Base-by-base conservation (phyloP, 2,113 vertebrate genomes). In the Ramphastos sulfuratus region DNA sequence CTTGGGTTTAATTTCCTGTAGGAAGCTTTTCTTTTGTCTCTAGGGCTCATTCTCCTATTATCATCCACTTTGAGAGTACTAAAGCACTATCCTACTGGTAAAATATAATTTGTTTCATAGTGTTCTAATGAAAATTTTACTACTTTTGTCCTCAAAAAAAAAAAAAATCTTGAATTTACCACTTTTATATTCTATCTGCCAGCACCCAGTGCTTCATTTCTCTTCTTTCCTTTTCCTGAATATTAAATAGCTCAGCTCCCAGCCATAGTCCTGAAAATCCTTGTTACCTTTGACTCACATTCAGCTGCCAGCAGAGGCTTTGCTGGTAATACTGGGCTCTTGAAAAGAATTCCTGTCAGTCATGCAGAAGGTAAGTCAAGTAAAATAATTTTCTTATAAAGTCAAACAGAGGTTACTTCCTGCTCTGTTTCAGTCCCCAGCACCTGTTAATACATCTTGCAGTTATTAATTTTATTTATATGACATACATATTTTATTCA, bases 1-100 rank as follows among this genome's bases (percentile, higher is more conserved):
- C 94, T 91, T 81, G 77, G 86, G 42, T 91, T 97, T 97, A 96
- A 97, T 97, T 97, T 97, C 94, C 95, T 96, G 87, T 81, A 91
- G 84, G 78, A 95, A 96, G 95, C 64, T 95, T 95, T 96, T 88
- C 76, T 91, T 96, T 92, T 93, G 70, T 95, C 94, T 96, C 90
- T 86, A 75, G 84, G 90, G 89, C 73, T 93, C 63, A 50, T 91
- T 92, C 33, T 90, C 52, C 74, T 92, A 58, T 88, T 93, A 93
- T 91, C 83, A 92, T 90, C 90, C 58, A 94, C 86, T 91, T 91
- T 81, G 89, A 96, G 70, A 89, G 66, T 79, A 94, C 78, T 95
- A 92, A 96, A 89, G 64, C 54, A 92, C 79, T 80, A 74, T 95
- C 95, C 91, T 96, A 86, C 91, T 95, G 91, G 76, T 95, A 85